Conservation (phyloP, 2,888 invertebrate genomes). For the Zhuqinia jingwanae region DNA sequence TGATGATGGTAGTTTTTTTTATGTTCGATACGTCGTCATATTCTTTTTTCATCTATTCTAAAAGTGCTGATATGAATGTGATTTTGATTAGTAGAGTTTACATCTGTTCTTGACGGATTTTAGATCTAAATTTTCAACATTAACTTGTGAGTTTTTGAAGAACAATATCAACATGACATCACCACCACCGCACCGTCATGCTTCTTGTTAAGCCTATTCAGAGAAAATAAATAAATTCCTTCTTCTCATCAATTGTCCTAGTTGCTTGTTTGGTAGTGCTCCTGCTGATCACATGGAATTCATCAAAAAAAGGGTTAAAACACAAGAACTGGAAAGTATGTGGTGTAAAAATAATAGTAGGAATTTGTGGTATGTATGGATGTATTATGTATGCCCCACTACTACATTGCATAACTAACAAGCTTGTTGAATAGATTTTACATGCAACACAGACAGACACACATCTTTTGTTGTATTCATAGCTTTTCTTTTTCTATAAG, state of each 20-base stretch:
- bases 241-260: slow-evolving; percentile 10
- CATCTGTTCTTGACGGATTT: slow-evolving; percentile 36
- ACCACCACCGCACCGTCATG: not conserved
- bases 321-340: slow-evolving; percentile 27
- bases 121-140: not conserved
- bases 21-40: too few relatives aligned
- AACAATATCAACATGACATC: not conserved
- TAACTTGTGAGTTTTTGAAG: not conserved
- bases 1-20: too few relatives aligned
- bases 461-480: slow-evolving; percentile 40
- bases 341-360: slow-evolving; percentile 42
- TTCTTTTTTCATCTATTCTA: not conserved
- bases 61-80: not conserved
- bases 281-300: slow-evolving; percentile 47
- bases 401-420: slow-evolving; percentile 33
- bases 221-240: slow-evolving; percentile 29
- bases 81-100: not conserved
- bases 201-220: not conserved
- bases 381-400: too few relatives aligned
- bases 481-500: slow-evolving; percentile 11
- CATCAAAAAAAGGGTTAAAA: slow-evolving; percentile 54
- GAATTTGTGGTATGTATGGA: slow-evolving; percentile 69
- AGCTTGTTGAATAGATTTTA: slow-evolving; percentile 50
- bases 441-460: too few relatives aligned
- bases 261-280: slow-evolving; percentile 38